These are phyloP conservation scores for Phaethornis superciliosus DNA, from an alignment of 2,113 vertebrate species.

Conservation along the genomic window DNA sequence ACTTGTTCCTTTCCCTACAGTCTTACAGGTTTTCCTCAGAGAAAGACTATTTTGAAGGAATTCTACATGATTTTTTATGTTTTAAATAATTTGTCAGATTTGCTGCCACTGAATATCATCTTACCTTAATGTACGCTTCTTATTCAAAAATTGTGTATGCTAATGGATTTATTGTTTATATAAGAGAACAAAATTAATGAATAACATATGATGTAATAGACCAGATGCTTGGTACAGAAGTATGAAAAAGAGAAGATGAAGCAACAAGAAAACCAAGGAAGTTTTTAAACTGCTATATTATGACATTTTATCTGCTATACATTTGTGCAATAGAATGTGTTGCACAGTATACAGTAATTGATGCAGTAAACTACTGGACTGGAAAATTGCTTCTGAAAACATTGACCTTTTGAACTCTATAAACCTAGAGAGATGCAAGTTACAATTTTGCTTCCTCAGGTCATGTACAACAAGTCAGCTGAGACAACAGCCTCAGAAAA, in stretches of 20 bases:
- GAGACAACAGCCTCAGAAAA: not conserved
- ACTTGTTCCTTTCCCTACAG: not conserved
- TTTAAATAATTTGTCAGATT: not conserved
- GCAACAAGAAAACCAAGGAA: not conserved
- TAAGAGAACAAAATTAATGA: not conserved
- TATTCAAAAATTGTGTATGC: not conserved
- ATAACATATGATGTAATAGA: not conserved
- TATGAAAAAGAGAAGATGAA: not conserved
- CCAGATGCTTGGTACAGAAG: not conserved
- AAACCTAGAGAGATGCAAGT: not conserved
- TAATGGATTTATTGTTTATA: not conserved
- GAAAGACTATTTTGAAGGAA: not conserved
- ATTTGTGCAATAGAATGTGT: not conserved
- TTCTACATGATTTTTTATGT: not conserved
- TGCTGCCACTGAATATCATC: not conserved
- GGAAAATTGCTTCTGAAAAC: constrained; percentile 60
- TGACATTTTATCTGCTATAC: not conserved
- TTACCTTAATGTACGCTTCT: not conserved
- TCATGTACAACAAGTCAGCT: not conserved
- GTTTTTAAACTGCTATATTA: not conserved
- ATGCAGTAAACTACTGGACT: not conserved
- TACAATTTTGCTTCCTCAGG: not conserved
- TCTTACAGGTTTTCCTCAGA: not conserved
- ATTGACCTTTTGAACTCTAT: constrained; percentile 22
- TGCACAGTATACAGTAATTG: not conserved